Evolutionary conservation across 2,888 invertebrate genomes (phyloP).

Genomic region (Acleris cristana): DNA sequence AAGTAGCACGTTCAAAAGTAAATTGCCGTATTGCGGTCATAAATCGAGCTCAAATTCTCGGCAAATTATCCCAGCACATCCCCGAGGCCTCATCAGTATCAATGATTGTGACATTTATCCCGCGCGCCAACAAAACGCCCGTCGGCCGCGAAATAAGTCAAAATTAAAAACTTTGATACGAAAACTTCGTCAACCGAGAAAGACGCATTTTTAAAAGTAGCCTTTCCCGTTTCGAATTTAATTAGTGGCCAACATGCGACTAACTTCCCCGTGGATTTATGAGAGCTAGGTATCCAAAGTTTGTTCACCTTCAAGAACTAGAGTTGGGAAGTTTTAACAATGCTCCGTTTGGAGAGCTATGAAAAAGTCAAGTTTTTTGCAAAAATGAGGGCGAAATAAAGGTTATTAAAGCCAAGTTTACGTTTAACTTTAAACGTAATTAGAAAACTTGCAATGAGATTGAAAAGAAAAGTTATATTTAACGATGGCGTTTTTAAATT

Average conservation of each 20-base stretch:
- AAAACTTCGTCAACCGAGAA: slow-evolving; percentile 19
- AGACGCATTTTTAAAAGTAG: slow-evolving; percentile 15
- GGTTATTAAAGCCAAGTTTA: slow-evolving; percentile 27
- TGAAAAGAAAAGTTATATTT: neutral
- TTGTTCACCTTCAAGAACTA: slow-evolving; percentile 25
- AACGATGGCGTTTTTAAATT: too few relatives aligned
- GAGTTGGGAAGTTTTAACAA: slow-evolving; percentile 28
- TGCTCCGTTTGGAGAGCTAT: slow-evolving; percentile 14
- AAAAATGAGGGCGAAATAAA: slow-evolving; percentile 15
- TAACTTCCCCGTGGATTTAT: slow-evolving; percentile 26
- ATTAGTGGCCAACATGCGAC: slow-evolving; percentile 14
- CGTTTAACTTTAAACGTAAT: slow-evolving; percentile 21
- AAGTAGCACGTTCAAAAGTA: too few relatives aligned
- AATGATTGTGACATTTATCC: slow-evolving; percentile 31
- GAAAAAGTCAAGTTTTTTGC: slow-evolving; percentile 13
- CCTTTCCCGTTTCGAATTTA: slow-evolving; percentile 23
- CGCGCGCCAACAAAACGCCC: slow-evolving; percentile 28
- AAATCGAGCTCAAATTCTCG: neutral
- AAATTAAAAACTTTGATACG: slow-evolving; percentile 35
- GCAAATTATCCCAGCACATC: neutral
- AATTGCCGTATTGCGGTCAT: neutral
- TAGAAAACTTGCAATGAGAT: slow-evolving; percentile 5
- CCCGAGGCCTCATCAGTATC: slow-evolving; percentile 25
- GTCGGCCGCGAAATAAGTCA: slow-evolving; percentile 31
- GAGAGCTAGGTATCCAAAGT: slow-evolving; percentile 24